These are phyloP conservation scores for Flabesymbios commensalis DNA, from an alignment of 2,888 invertebrate genomes.

Conservation along the genomic window DNA sequence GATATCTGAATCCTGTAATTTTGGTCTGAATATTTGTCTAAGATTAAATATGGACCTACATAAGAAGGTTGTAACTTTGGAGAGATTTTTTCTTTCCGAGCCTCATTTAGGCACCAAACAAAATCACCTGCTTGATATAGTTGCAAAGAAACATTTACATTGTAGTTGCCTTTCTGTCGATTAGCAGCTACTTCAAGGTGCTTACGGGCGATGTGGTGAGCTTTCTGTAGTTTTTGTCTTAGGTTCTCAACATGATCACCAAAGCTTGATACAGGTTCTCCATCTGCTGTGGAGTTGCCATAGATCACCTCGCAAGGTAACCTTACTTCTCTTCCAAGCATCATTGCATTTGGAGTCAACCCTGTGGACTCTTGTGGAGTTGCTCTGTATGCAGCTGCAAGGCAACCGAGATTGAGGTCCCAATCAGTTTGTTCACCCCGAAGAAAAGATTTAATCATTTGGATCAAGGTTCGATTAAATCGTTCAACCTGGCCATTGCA, in stretches of 20 bases:
- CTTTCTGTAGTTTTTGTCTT: neutral
- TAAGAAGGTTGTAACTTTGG: neutral
- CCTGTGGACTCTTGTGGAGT: neutral
- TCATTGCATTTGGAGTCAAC: neutral
- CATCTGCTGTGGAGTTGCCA: neutral
- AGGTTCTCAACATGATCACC: neutral
- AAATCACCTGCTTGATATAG: neutral
- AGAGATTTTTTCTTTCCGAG: neutral
- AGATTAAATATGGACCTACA: neutral
- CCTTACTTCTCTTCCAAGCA: conserved; percentile 5
- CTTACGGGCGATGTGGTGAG: neutral
- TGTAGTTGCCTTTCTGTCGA: neutral
- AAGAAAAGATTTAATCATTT: neutral
- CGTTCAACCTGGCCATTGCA: conserved; percentile 4
- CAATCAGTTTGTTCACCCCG: conserved; percentile 4
- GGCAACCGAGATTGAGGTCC: neutral
- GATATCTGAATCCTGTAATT: neutral
- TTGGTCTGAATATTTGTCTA: neutral
- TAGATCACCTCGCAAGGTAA: neutral
- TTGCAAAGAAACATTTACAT: neutral
- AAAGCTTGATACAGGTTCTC: neutral
- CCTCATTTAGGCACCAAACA: neutral
- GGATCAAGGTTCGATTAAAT: neutral
- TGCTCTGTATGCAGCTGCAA: conserved; percentile 3
- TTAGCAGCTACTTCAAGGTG: neutral